Evolutionary conservation across 1,140 invertebrate species (phyloP), one percentile per base, ranked within the genome.

Genomic region (Akabosia matsudoensis): DNA sequence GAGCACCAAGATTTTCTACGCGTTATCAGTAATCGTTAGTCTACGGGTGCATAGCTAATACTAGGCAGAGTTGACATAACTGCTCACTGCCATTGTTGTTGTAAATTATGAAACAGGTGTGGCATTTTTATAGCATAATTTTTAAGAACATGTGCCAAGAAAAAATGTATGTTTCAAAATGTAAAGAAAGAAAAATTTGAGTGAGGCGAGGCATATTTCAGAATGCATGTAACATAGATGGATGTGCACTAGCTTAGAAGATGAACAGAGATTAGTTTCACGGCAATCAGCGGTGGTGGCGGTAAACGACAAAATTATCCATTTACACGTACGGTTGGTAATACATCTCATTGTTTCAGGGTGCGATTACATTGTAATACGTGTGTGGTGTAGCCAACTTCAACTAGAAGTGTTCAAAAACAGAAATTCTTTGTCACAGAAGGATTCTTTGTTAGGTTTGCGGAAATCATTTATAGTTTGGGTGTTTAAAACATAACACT

Each of bases 101-200:
- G 61, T 30, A 67, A 67, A 30, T 67, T 67, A 67, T 31, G 24
- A 67, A 31, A 67, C 22, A 67, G 61, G 61, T 67, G 61, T 67
- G 61, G 61, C 61, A 67, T 67, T 45, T n/a, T n/a, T n/a, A 61
- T 61, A 31, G 24, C 61, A n/a, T 67, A 30, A 67, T 30, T 67
- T 67, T 67, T 30, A 67, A 30, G 61, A 67, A 67, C 61, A 67
- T 67, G 22, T 30, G 61, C 61, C 61, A 67, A 67, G 61, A 67
- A 67, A 67, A 7, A 10, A 56, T 16, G n/a, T 45, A 45, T 45
- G 37, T 18, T 45, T 45, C 7, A 45, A 45, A 7, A 45, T 18
- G n/a, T n/a, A n/a, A n/a, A n/a, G n/a, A n/a, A 45, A 18, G 7
- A 56, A 56, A 56, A 56, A 56, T 4, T 56, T 56, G 18, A 22